Evolutionary conservation across 1,140 invertebrate genomes (phyloP), one percentile per base, ranked within the genome.

Genomic region (Pygmarrhopalites habei): DNA sequence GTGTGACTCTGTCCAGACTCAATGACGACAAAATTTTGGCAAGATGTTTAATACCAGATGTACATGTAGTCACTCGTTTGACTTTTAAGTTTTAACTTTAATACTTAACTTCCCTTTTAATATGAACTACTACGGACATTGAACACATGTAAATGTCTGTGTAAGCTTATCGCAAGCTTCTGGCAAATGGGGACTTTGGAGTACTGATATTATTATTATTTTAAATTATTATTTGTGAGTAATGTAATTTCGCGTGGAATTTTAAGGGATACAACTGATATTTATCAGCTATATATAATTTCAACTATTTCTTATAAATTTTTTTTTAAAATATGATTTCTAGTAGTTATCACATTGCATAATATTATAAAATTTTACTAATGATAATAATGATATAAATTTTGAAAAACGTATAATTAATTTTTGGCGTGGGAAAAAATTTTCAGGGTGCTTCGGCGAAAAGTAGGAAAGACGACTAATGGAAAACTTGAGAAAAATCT

Each of bases 371-470:
- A 19, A 17, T 46, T 10, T 46, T 46, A n/a, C 15, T 21, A 10
- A 46, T n/a, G n/a, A 21, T 17, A 17, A n/a, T 46, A 14, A 4
- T 19, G n/a, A 10, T 46, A n/a, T 46, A 5, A n/a, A n/a, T 21
- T 46, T 46, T 17, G 7, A 46, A 21, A 46, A 46, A 46, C 10
- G 21, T n/a, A 5, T 46, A 17, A n/a, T 5, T n/a, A n/a, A 46
- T 46, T 46, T 46, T 19, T 46, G 44, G 15, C 44, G 10, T 46
- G 5, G 5, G 44, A 19, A n/a, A 35, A 5, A 35, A 5, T 28
- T 52, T 52, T 52, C 23, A 52, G 49, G 49, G 49, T 52, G 49
- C 49, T 52, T 10, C 10, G 12, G 49, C 49, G 10, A 52, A 26
- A 52, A 52, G n/a, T n/a, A 52, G 32, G 32, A 35, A 5, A 35